Conservation (phyloP, 64 coral and sea anemone species). For the Trachythela sp. region DNA sequence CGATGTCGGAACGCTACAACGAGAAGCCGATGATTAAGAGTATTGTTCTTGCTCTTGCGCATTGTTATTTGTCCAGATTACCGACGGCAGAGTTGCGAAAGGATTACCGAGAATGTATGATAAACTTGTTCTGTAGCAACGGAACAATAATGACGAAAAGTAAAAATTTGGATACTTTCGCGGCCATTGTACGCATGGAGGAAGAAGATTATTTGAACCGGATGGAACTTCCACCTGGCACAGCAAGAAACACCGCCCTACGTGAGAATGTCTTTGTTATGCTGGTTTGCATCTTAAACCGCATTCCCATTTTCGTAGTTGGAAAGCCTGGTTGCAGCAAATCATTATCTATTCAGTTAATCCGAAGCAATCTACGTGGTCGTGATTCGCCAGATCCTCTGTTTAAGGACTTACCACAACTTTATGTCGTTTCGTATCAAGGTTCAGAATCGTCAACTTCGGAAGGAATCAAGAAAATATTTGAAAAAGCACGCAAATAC, state of each 20-base stretch:
- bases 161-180: background rate
- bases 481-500: conserved; percentile 72
- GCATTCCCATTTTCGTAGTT: conserved; percentile 65
- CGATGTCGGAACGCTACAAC: background rate
- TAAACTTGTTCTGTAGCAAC: background rate
- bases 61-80: conserved; percentile 72
- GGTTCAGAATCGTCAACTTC: conserved; percentile 72
- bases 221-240: conserved; percentile 61
- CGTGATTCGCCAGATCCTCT: conserved; percentile 54
- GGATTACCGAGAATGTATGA: conserved; percentile 33
- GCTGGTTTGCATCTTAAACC: conserved; percentile 61
- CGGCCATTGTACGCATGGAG: conserved; percentile 46
- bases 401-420: conserved; percentile 53
- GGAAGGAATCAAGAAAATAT: conserved; percentile 59
- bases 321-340: conserved; percentile 73
- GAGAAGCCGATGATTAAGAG: background rate
- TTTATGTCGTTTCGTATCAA: conserved; percentile 62
- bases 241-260: conserved; percentile 63
- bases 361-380: conserved; percentile 61
- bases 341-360: conserved; percentile 66
- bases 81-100: conserved; percentile 36
- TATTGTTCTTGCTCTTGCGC: conserved; percentile 65
- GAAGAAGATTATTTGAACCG: conserved; percentile 59
- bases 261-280: conserved; percentile 75
- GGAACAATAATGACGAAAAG: background rate